Conservation (phyloP, 2,797 vertebrate species). For the Lerista edwardsae region DNA sequence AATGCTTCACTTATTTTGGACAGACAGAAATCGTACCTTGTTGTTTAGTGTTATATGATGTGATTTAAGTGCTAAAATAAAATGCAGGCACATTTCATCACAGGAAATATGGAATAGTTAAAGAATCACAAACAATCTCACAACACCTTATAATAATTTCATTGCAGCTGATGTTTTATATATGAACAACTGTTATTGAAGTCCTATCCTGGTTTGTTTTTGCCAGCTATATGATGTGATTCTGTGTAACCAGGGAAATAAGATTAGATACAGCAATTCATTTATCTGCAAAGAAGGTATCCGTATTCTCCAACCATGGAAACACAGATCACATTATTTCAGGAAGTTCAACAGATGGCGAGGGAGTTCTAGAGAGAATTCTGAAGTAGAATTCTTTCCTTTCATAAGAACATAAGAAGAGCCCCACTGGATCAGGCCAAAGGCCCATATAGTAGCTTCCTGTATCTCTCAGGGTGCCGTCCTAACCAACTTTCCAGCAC, state of each 20-base stretch:
- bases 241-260: neutral
- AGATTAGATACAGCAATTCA: neutral
- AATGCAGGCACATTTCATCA: neutral
- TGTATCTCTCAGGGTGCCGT: no score
- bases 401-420: no score
- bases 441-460: no score
- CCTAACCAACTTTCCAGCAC: no score
- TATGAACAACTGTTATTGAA: neutral
- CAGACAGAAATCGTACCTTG: neutral
- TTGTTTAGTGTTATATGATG: neutral
- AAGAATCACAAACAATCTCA: neutral
- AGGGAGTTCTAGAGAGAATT: neutral
- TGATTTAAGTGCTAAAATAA: neutral
- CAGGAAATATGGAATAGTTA: neutral
- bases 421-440: no score
- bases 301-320: neutral
- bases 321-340: neutral
- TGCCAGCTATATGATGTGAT: neutral
- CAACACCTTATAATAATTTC: neutral
- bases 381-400: neutral
- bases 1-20: neutral
- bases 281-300: neutral
- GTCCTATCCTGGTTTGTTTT: neutral
- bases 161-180: neutral
- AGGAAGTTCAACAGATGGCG: neutral